phyloP scores from a whole-genome alignment of 2,888 invertebrate genomes.

The Palloptera scutellata region DNA sequence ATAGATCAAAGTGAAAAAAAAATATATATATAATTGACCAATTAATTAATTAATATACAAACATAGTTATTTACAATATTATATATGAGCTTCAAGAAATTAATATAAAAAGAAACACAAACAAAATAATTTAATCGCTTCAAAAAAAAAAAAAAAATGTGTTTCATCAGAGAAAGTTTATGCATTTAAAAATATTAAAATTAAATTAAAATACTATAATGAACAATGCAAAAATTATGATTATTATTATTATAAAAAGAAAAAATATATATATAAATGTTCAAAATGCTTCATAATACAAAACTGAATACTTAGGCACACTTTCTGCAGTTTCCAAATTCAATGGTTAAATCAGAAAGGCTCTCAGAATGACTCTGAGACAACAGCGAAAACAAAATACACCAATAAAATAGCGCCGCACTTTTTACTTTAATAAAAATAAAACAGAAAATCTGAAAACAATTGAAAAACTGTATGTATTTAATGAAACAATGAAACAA shows the following conservation, averaged over 20 bases:
- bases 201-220: not conserved
- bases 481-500: not conserved
- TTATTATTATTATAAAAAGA: conserved; percentile 11
- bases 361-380: too few species aligned
- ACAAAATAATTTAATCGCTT: conserved; percentile 25
- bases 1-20: conserved; percentile 12
- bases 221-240: not conserved
- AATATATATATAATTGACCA: too few species aligned
- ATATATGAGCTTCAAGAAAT: conserved; percentile 12
- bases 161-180: conserved; percentile 22
- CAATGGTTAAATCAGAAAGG: too few species aligned
- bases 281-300: not conserved
- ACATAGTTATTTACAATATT: too few species aligned
- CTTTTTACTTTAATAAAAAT: not conserved
- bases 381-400: conserved; percentile 27
- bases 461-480: not conserved
- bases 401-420: not conserved
- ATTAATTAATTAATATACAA: too few species aligned
- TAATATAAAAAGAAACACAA: conserved; percentile 21
- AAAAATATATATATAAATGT: not conserved
- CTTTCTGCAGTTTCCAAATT: too few species aligned
- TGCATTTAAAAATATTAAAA: conserved; percentile 22
- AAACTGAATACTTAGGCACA: too few species aligned
- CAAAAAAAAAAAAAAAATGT: conserved; percentile 20
- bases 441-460: conserved; percentile 7